Percentiles rank a stretch among this genome's conserved stretches.
Conservation (phyloP, 1,140 invertebrate species). For the Penaeus japonicus region DNA sequence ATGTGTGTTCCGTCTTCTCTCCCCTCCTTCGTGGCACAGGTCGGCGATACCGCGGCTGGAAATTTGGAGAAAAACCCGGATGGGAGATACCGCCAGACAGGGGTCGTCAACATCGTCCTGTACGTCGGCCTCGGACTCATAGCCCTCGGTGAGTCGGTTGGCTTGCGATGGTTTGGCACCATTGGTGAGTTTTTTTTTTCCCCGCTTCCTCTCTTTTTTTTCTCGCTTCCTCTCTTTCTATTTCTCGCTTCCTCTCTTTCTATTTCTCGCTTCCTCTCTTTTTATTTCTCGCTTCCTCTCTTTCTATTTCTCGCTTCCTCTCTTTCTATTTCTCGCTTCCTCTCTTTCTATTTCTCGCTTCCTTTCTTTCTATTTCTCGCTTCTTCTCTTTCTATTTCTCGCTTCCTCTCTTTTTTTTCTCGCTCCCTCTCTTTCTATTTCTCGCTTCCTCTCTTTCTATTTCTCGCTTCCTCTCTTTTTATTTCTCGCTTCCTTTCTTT, state of each 20-base stretch:
- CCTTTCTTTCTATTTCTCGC: background rate
- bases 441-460: background rate
- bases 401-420: background rate
- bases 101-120: conserved; percentile 74
- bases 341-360: background rate
- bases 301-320: background rate
- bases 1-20: background rate
- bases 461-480: background rate
- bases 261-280: conserved; percentile 2
- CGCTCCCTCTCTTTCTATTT: conserved; percentile 2
- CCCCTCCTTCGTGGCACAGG: background rate
- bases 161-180: too few relatives aligned
- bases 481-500: background rate
- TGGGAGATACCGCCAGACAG: conserved; percentile 62
- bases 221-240: background rate
- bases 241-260: background rate
- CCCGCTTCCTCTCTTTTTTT: background rate
- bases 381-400: too few relatives aligned
- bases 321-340: background rate
- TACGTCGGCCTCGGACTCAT: conserved; percentile 85
- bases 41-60: too few relatives aligned
- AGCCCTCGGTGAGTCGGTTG: conserved; percentile 70
- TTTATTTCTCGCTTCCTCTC: background rate
- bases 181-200: background rate
- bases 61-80: conserved; percentile 18